Evolutionary conservation across 2,888 invertebrate genomes (phyloP), one percentile per base, ranked within the genome.

Genomic region (Hypomecis atomaria): DNA sequence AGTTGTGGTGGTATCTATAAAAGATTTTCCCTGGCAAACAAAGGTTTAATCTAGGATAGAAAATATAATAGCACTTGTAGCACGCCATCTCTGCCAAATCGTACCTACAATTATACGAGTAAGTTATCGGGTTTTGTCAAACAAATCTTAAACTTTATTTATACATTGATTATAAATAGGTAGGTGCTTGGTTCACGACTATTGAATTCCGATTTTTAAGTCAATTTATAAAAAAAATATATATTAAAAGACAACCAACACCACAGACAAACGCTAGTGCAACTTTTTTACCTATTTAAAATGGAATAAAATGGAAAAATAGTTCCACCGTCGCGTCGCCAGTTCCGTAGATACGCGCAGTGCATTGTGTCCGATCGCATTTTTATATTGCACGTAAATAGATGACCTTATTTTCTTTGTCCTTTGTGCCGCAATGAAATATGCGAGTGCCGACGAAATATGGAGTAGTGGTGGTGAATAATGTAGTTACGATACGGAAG

Each of bases 241-340:
- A 4, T 11, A n/a, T 43, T 10, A n/a, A 43, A 43, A 5, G 3
- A 9, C 33, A 50, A 37, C 8, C 37, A 8, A 11, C 8, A 36
- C 13, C 40, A 36, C 34, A 8, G 1, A 23, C 49, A 6, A n/a
- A 5, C 6, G 4, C 43, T 38, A 44, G 33, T 11, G n/a, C 9
- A 4, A 33, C 48, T 34, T 34, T 59, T 53, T 63, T 81, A 87
- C 86, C 86, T 90, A 90, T 90, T 91, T 90, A 86, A 91, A 90
- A 91, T 90, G 88, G 89, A 88, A 89, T 89, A 90, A 90, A 89
- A 87, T 90, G 23, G 23, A 23, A 23, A 23, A 23, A 23, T 23
- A 23, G 90, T 89, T 87, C 86, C 86, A 81, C 80, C 84, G 82
- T 23, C n/a, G 80, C 84, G 78, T 73, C 78, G 71, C 69, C 81